Base-by-base conservation (phyloP, 1,140 invertebrate genomes). In the Pseudomyrmex concolor region DNA sequence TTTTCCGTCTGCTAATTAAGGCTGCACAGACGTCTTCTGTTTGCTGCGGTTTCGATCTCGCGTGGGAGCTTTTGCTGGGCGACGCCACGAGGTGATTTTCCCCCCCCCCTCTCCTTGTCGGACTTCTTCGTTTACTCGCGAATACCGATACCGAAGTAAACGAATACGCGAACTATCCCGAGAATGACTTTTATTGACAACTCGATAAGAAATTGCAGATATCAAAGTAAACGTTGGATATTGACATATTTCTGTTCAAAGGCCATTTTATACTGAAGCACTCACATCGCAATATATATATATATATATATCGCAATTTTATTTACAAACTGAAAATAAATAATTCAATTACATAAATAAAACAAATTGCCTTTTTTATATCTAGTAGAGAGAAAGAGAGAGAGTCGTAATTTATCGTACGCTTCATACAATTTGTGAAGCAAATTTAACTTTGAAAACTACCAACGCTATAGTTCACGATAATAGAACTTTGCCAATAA, bases 1-100 rank as follows among this genome's bases (percentile, higher is more conserved):
- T 86, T 84, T 86, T 77, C 72, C 72, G 72, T 68, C 25, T 72
- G 15, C 71, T 85, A 86, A 86, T 86, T 84, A 74, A 78, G 51
- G 12, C 72, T 63, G 55, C n/a, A 71, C 45, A 66, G 66, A 73
- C 51, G 57, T 50, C 70, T 86, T 68, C 55, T 62, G 71, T 85
- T 73, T 68, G 34, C 43, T 45, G 63, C 19, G 63, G 78, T 59
- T 85, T 81, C 50, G 64, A 60, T 60, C 57, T 54, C 62, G 43
- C 43, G 72, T 83, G 54, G 34, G 34, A 70, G 15, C 43, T 78
- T 70, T 80, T 54, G 59, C 43, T 7, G 0, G 12, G 5, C 34
- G 54, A 80, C 19, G 54, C 60, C 50, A 66, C 71, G n/a, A 59
- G 17, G 57, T 48, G 54, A 57, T 66, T 77, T 78, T 51, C n/a